These are phyloP conservation scores for Mystacornis crossleyi DNA, from an alignment of 2,113 vertebrate genomes.

Conservation along the genomic window DNA sequence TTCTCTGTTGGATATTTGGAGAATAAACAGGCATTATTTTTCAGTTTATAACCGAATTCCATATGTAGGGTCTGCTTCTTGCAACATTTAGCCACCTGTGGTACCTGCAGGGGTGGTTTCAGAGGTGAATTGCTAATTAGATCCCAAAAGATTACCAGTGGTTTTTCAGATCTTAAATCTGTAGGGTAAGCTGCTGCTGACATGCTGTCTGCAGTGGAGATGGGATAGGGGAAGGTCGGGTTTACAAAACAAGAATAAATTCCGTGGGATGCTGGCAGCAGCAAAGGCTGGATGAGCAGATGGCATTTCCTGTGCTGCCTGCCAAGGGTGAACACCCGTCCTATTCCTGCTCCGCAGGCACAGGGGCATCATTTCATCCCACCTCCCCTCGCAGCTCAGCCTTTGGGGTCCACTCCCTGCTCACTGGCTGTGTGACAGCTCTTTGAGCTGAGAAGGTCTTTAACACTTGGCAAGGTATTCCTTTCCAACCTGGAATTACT, in stretches of 20 bases:
- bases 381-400: background rate
- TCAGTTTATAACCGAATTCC: background rate
- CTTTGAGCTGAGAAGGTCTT: background rate
- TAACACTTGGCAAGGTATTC: background rate
- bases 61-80: rapidly evolving
- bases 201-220: background rate
- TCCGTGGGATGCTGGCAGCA: background rate
- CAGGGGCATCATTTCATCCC: rapidly evolving
- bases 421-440: too few relatives aligned
- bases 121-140: background rate
- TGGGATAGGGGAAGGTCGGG: background rate
- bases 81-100: background rate
- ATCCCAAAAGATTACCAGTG: background rate
- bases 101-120: background rate
- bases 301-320: background rate
- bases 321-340: rapidly evolving
- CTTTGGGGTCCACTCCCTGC: background rate
- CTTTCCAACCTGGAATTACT: background rate
- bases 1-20: background rate
- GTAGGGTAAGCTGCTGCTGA: background rate
- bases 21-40: background rate
- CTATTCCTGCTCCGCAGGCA: too few relatives aligned
- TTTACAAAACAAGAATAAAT: background rate
- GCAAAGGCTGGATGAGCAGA: background rate
- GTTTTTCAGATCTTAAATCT: background rate